These are phyloP conservation scores for Pseudorectes ferrugineus DNA, from an alignment of 2,113 vertebrate genomes.

Conservation along the genomic window DNA sequence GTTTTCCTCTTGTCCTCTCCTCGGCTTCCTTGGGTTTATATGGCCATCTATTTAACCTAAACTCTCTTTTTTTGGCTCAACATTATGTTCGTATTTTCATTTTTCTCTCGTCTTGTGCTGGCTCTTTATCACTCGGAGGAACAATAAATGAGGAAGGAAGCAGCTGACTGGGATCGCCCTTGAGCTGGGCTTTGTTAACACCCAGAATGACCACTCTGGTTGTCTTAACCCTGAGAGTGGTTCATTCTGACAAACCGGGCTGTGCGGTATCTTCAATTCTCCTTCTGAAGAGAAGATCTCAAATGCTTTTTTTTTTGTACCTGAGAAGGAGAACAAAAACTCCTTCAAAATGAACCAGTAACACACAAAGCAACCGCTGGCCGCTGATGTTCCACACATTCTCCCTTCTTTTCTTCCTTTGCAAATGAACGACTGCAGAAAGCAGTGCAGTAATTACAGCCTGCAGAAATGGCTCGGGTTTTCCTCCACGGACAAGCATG, in stretches of 20 bases:
- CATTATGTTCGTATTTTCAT: not conserved
- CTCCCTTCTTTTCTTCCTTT: not conserved
- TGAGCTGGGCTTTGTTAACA: not conserved
- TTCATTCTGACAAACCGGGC: not conserved
- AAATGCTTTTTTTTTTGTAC: not conserved
- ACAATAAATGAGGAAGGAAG: not conserved
- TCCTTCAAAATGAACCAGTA: not conserved
- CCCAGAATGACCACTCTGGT: not conserved
- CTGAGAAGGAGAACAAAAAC: not conserved
- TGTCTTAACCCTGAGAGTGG: not conserved
- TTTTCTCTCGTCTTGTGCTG: not conserved
- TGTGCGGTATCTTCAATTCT: not conserved
- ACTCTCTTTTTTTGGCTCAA: not conserved
- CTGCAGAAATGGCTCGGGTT: not conserved
- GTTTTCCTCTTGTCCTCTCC: not conserved
- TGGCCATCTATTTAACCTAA: not conserved
- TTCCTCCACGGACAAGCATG: not conserved
- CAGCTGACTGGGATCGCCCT: not conserved
- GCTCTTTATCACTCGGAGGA: not conserved
- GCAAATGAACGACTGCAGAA: not conserved
- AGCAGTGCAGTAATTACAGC: constrained; percentile 28
- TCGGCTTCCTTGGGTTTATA: not conserved
- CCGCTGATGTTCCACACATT: not conserved
- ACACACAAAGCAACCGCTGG: not conserved
- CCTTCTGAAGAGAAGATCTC: not conserved